Evolutionary conservation across 1,140 invertebrate genomes (phyloP), one percentile per base, ranked within the genome.

Genomic region (Drosophila tani): DNA sequence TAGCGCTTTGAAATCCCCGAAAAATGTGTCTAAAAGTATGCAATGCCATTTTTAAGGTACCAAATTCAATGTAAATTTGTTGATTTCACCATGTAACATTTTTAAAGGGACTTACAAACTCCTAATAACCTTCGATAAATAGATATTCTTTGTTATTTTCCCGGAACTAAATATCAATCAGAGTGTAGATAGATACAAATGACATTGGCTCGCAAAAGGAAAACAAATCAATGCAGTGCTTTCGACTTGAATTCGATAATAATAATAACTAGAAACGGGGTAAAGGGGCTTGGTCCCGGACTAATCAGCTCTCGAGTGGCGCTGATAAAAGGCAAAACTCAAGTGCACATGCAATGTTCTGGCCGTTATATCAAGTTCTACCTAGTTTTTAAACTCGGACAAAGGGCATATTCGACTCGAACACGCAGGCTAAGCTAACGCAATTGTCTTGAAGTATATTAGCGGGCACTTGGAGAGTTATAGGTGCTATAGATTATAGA

Each of bases 241-340:
- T 56, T 41, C 19, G 66, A 43, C 27, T 65, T 47, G 45, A 50
- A 27, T 50, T 66, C 40, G 53, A 56, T 56, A 56, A 56, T 40
- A 56, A 21, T 8, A 21, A 63, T 35, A 12, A n/a, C 17, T 7
- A 19, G 29, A 47, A 17, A 12, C n/a, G 45, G 24, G 32, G 19
- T 14, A 50, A 49, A 1, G 32, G 58, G 24, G 43, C 9, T 21
- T 15, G n/a, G 29, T 35, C 19, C 17, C 19, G 40, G 32, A 12
- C n/a, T 68, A 68, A 66, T 68, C 66, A 68, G 62, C 46, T 68
- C 47, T 68, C 46, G 27, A 68, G 66, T 68, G 63, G 11, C 15
- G 40, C 57, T 63, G 63, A 66, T 66, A 66, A 66, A 63, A 45
- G 29, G n/a, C 57, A 32, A 65, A 24, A 15, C 40, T 62, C 56